Evolutionary conservation across 2,113 vertebrate species (phyloP), one percentile per base, ranked within the genome.

Genomic region (Blennius ocellaris): DNA sequence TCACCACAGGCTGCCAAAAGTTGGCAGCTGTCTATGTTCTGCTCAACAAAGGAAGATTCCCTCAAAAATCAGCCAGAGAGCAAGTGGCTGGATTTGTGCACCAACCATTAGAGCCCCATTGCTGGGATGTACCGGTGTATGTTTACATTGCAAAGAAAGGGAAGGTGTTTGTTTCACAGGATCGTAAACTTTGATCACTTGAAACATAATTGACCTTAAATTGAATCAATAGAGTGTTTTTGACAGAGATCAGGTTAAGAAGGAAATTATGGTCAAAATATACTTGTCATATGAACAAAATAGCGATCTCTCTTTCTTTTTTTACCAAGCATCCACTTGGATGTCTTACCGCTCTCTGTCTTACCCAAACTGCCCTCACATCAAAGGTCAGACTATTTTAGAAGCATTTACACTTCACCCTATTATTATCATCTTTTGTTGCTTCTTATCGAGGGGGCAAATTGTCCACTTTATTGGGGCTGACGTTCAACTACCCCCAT

Each of bases 401-500:
- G 56, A 30, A 47, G 30, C 9, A 11, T 39, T 12, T 9, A 48
- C 30, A 58, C 39, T 73, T 41, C 36, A 36, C 3, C 10, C 3
- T 14, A n/a, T 76, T 67, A 51, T 77, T 9, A 11, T 57, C 38
- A 59, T 57, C 15, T 73, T 17, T 72, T 45, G 47, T 57, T 73
- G 80, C 76, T 6, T 67, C 17, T 74, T 53, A 83, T 82, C 44
- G 59, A 9, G 64, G 81, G 79, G 82, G 80, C 21, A 67, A 62
- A 62, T 62, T 66, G 62, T 70, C 65, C 69, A 76, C 69, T 77
- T 90, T 85, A 86, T 78, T 76, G 81, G 74, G 84, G 73, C 70
- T 55, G 76, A 85, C 63, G 71, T 85, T 88, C 70, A 79, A 84
- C 91, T 87, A 88, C 86, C 90, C 87, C 88, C 82, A 80, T 90